Evolutionary conservation across 1,140 invertebrate species (phyloP).

Genomic region (Pseudomyrmex flavicornis): DNA sequence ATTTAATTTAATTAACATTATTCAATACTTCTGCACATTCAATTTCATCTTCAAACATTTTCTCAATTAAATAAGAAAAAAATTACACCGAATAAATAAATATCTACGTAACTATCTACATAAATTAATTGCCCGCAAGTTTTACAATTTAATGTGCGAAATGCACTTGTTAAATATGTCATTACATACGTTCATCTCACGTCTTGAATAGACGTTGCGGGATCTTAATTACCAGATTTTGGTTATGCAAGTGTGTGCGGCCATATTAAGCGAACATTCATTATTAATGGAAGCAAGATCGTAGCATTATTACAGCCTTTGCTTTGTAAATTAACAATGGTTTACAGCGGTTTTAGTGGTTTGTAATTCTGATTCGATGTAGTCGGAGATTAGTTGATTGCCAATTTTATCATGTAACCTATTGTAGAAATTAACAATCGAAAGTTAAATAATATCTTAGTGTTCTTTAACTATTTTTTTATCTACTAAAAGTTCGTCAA

Average conservation of each 20-base stretch:
- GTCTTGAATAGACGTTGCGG: not conserved
- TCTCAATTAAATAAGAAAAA: not conserved
- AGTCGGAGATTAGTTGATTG: constrained; percentile 45
- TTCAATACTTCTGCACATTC: not conserved
- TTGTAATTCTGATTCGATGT: not conserved
- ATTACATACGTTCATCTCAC: not conserved
- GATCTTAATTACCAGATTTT: constrained; percentile 45
- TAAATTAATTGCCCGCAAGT: too few species aligned
- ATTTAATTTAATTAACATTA: not conserved
- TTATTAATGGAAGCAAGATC: constrained; percentile 22
- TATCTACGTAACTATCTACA: not conserved
- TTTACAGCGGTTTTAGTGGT: constrained; percentile 34
- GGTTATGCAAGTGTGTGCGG: not conserved
- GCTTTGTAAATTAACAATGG: constrained; percentile 55
- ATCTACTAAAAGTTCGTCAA: too few species aligned
- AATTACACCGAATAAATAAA: not conserved
- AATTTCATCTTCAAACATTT: not conserved
- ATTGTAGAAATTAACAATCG: not conserved
- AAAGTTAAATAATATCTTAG: too few species aligned
- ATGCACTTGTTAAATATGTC: not conserved
- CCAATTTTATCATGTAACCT: constrained; percentile 31
- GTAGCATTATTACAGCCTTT: constrained; percentile 40
- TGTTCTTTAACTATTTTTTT: too few species aligned
- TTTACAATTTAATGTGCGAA: not conserved
- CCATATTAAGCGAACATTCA: not conserved